Percentiles rank a stretch among this genome's conserved stretches.
Evolutionary conservation across 2,113 vertebrate genomes (phyloP).

Genomic region (Macaca mulatta): DNA sequence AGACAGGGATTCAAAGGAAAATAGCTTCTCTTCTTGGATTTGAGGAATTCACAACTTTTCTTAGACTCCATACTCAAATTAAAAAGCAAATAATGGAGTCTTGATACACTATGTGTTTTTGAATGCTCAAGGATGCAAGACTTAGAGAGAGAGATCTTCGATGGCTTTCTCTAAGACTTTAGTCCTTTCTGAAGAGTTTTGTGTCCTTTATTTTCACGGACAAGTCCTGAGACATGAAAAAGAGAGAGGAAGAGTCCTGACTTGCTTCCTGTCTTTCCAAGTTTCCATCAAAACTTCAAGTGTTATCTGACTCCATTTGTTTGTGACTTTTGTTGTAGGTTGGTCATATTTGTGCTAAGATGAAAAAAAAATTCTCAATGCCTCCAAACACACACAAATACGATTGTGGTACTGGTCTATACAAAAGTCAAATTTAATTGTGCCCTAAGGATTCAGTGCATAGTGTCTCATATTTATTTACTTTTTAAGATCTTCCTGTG

Average conservation of each 20-base stretch:
- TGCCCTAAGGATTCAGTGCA: not conserved
- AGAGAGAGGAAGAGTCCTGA: accelerated
- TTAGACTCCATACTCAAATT: not conserved
- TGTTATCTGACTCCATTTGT: not conserved
- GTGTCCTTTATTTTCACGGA: not conserved
- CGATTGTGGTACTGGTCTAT: not conserved
- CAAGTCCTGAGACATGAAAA: not conserved
- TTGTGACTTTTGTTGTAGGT: not conserved
- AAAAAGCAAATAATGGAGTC: not conserved
- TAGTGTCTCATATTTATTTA: not conserved
- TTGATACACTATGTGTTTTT: not conserved
- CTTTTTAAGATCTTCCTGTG: not conserved
- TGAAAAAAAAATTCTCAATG: accelerated
- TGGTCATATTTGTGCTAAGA: not conserved
- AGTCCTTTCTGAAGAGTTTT: not conserved
- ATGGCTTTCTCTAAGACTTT: not conserved
- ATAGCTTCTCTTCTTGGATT: not conserved
- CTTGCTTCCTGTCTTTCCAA: not conserved
- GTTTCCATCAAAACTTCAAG: not conserved
- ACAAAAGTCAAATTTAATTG: not conserved
- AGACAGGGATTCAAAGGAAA: not conserved
- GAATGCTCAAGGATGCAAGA: not conserved
- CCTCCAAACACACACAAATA: accelerated
- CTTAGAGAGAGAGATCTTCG: not conserved
- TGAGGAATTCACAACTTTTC: not conserved